A percentile compares a stretch with the other conserved stretches of the same genome.
Conservation (phyloP, 2,797 vertebrate genomes). For the Numenius phaeopus region DNA sequence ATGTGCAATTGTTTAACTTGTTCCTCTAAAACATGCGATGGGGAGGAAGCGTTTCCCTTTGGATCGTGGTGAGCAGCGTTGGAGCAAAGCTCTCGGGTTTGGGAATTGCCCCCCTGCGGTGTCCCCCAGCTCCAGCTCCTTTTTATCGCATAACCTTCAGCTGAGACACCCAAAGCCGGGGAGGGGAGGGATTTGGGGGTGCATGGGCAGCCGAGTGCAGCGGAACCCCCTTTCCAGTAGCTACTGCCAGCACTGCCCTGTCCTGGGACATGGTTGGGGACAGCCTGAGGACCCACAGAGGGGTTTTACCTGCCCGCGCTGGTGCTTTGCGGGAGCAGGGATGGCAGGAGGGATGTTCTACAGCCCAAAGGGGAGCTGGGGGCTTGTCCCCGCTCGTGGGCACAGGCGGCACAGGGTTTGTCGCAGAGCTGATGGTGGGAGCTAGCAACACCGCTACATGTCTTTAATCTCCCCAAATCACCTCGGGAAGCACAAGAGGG, state of each 20-base stretch:
- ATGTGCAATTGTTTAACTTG: conserved; percentile 37
- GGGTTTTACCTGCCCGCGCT: background rate
- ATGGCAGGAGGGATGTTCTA: background rate
- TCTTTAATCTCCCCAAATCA: background rate
- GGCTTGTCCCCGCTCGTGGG: accelerated
- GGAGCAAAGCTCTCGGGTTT: background rate
- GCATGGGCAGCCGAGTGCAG: accelerated
- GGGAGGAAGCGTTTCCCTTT: conserved; percentile 25
- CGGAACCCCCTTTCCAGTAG: background rate
- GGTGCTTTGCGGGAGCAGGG: background rate
- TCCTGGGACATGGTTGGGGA: accelerated
- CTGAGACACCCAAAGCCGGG: background rate
- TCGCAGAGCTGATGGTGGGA: background rate
- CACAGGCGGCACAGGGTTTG: background rate
- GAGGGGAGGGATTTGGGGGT: background rate
- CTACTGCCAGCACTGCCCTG: background rate
- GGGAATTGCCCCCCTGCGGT: background rate
- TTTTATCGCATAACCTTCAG: background rate
- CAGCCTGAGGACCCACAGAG: accelerated
- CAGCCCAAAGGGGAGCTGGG: background rate
- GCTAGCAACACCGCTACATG: accelerated
- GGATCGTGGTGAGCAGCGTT: accelerated
- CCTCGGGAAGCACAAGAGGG: accelerated
- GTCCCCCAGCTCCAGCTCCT: background rate
- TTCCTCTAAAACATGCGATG: background rate